Percentiles rank a stretch among this genome's conserved stretches.
These are phyloP conservation scores for Naja naja DNA, from an alignment of 2,113 vertebrate genomes.

Conservation along the genomic window DNA sequence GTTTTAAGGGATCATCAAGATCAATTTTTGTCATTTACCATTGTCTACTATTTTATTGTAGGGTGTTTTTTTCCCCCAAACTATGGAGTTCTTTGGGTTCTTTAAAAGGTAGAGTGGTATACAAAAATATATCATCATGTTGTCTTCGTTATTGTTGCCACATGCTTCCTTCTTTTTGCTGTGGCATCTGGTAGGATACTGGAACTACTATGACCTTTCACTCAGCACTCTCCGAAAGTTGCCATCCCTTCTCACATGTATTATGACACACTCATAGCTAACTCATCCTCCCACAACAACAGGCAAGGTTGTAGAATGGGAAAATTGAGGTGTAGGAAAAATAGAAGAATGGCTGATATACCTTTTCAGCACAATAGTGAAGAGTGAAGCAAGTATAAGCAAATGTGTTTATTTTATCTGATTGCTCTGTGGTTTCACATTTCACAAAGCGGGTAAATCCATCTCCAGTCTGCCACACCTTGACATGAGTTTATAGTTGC, in stretches of 20 bases:
- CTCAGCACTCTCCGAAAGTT: background rate
- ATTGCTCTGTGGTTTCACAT: background rate
- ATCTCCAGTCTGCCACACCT: background rate
- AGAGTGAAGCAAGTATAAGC: background rate
- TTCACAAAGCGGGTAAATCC: background rate
- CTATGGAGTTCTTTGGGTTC: background rate
- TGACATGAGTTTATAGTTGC: background rate
- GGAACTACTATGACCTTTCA: background rate
- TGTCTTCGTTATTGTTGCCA: background rate
- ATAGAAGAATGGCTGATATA: background rate
- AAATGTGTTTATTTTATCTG: background rate
- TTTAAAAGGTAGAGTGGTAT: background rate
- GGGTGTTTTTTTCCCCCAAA: background rate
- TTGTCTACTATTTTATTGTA: background rate
- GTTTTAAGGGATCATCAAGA: background rate
- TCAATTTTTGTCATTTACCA: background rate
- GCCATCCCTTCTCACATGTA: background rate
- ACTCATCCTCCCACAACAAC: background rate
- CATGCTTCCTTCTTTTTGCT: background rate
- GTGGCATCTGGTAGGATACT: background rate
- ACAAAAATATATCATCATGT: background rate
- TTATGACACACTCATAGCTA: background rate
- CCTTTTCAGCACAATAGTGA: background rate
- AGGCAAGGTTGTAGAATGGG: background rate
- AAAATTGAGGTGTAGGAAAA: background rate